phyloP scores from a whole-genome alignment of 53 echinoderm and acorn worm species.

The Pentamera pediparva region DNA sequence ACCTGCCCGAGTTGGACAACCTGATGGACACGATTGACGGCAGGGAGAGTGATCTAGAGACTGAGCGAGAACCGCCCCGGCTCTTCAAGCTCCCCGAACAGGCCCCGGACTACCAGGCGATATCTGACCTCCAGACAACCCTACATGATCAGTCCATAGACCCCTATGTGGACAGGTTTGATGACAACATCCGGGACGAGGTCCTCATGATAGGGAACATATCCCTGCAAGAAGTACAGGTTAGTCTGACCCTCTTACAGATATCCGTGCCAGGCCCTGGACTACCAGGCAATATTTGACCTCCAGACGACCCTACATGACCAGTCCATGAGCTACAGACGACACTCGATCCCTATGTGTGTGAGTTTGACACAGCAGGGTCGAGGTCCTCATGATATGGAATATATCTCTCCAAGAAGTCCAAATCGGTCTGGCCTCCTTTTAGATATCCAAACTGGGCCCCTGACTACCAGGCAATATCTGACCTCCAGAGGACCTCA shows the following conservation, averaged over 20 bases:
- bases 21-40: constrained; percentile 83
- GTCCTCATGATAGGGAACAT: constrained; percentile 99
- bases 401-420: constrained; percentile 97
- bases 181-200: constrained; percentile 84
- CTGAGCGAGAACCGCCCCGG: constrained; percentile 70
- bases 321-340: no score
- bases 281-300: constrained; percentile 58
- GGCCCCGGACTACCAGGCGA: constrained; percentile 86
- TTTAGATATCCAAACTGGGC: constrained; percentile 81
- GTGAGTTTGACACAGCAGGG: constrained; percentile 78
- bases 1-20: constrained; percentile 78
- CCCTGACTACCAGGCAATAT: constrained; percentile 88
- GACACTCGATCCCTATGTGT: constrained; percentile 84
- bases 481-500: constrained; percentile 60
- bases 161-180: constrained; percentile 86
- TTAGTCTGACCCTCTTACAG: constrained; percentile 12
- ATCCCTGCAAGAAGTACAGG: constrained; percentile 99
- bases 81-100: constrained; percentile 93
- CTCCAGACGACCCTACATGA: constrained; percentile 77
- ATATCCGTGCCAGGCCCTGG: constrained; percentile 5
- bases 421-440: no score
- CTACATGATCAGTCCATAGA: constrained; percentile 86
- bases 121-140: constrained; percentile 62
- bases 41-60: constrained; percentile 82
- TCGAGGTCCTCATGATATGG: constrained; percentile 97